A percentile compares a stretch with the other conserved stretches of the same genome.
phyloP scores from a whole-genome alignment of 2,113 vertebrate species.

The Cheirogaleus medius region DNA sequence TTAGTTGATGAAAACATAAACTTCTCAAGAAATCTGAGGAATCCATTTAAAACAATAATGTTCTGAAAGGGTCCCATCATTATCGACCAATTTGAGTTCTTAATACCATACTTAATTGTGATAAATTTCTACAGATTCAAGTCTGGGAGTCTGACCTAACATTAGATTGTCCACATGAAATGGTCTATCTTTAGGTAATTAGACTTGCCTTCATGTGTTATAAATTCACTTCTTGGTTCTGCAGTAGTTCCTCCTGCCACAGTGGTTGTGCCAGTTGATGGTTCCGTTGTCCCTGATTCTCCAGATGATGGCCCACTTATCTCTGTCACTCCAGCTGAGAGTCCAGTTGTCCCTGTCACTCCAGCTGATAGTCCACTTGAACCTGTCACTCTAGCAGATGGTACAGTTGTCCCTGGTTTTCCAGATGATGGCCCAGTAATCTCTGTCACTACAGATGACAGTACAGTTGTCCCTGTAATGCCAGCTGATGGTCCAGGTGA shows the following conservation, averaged over 20 bases:
- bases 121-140: neutral
- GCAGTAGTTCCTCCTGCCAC: neutral
- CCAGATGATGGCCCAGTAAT: neutral
- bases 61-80: neutral
- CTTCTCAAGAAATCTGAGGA: neutral
- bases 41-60: neutral
- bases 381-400: too few species aligned
- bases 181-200: rapidly evolving
- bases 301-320: too few species aligned
- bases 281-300: rapidly evolving
- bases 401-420: neutral
- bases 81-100: neutral
- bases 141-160: neutral
- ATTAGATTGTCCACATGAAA: neutral
- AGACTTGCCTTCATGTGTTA: neutral
- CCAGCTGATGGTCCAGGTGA: neutral
- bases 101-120: neutral
- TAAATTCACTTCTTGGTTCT: neutral
- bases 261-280: neutral
- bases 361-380: neutral
- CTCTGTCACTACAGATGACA: rapidly evolving
- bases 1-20: neutral
- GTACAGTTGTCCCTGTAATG: neutral
- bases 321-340: neutral
- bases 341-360: neutral